Evolutionary conservation across 2,113 vertebrate genomes (phyloP), one percentile per base, ranked within the genome.

Genomic region (Passer montanus): DNA sequence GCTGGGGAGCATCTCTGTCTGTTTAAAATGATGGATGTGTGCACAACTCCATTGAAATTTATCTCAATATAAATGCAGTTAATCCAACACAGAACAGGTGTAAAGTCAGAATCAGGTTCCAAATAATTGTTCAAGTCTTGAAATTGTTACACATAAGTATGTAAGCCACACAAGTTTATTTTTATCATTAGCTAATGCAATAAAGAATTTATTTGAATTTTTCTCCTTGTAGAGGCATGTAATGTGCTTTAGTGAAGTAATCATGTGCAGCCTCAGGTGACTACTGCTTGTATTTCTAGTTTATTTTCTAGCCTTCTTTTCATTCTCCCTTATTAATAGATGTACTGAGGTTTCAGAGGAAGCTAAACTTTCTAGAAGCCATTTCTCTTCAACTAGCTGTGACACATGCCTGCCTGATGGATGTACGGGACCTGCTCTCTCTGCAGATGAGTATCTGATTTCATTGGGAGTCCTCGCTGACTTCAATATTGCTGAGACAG

Each of bases 281-380:
- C 90, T 84, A 72, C 75, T 62, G 67, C 88, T 95, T 96, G 64
- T 92, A 90, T 91, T 91, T 95, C 95, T 84, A 94, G 84, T 93
- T 95, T 96, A 94, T 95, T 90, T 96, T 92, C 90, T 94, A 81
- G 81, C 81, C 85, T 81, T 90, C 84, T 90, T 96, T 96, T 97
- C 52, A 94, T 93, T 96, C 93, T 97, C 85, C 63, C 90, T 95
- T 96, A 96, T 97, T 97, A 96, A 96, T 96, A 97, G 96, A 96
- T 87, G 91, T 96, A 82, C 87, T 89, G 95, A 91, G 88, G 72
- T 95, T 96, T 97, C 96, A 94, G 86, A 93, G 91, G 79, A 91
- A 85, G 95, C 93, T 96, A 96, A 87, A 95, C 89, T 94, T 95
- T 97, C 95, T 96, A 84, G 93, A 97, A 96, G 93, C 84, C 90